Percentiles rank a stretch among this genome's conserved stretches.
Evolutionary conservation across 2,888 invertebrate species (phyloP).

Genomic region (Terebella lapidaria): DNA sequence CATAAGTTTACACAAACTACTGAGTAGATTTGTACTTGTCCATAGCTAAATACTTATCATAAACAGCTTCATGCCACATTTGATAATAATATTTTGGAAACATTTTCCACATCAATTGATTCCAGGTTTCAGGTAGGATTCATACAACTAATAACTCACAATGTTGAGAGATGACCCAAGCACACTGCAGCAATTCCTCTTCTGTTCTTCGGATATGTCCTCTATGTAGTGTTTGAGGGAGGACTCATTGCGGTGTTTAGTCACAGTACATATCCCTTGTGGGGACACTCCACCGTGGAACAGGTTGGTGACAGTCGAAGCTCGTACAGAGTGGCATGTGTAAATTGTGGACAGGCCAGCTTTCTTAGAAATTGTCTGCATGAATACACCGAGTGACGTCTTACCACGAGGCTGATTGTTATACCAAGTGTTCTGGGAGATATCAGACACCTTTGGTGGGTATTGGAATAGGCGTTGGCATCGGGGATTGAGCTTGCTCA

Average conservation of each 20-base stretch:
- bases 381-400: background rate
- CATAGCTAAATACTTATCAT: too few relatives aligned
- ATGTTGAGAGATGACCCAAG: too few relatives aligned
- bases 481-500: background rate
- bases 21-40: too few relatives aligned
- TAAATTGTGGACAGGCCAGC: background rate
- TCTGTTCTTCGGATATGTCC: background rate
- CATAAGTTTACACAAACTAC: too few relatives aligned
- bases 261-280: background rate
- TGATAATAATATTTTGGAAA: too few relatives aligned
- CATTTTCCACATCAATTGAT: too few relatives aligned
- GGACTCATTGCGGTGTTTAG: constrained; percentile 1
- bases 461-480: background rate
- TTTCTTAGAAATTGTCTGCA: background rate
- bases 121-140: too few relatives aligned
- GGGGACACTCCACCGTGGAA: background rate
- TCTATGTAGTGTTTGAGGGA: background rate
- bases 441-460: background rate
- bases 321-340: background rate
- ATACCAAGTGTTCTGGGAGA: background rate
- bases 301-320: background rate
- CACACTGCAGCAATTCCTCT: background rate
- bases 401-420: background rate
- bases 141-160: too few relatives aligned
- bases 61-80: too few relatives aligned